Evolutionary conservation across 1,140 invertebrate genomes (phyloP), one percentile per base, ranked within the genome.

Genomic region (Vanessa atalanta): DNA sequence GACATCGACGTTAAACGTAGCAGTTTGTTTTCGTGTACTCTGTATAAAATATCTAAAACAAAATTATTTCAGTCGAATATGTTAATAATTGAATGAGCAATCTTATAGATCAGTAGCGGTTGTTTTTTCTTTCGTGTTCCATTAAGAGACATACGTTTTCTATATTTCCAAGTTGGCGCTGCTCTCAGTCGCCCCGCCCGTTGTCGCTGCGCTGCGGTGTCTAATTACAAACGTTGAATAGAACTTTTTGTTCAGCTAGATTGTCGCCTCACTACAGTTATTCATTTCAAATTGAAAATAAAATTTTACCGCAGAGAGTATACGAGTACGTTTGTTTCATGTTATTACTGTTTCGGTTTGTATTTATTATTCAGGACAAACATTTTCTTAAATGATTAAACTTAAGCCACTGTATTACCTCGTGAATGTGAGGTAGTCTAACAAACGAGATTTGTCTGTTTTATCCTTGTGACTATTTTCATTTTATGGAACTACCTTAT

Each of bases 271-370:
- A 83, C 87, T 80, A 77, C 75, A 83, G 81, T 87, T 88, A 89
- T 88, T 88, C 88, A 83, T 85, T 88, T 81, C 73, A 87, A 85
- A 88, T 88, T 88, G 83, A 88, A 88, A 87, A 88, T 89, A 84
- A 86, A 88, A 84, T 88, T 55, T 67, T 67, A 67, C 26, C 12
- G 31, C 50, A 31, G 53, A 55, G 50, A n/a, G 31, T 31, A 14
- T 57, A 57, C 53, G 53, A 23, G 9, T 57, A 57, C 53, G 53
- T 57, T 23, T 57, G 50, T 57, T 23, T 23, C 15, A 23, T 57
- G 12, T 57, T 57, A 13, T 23, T 11, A 23, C 53, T 16, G 13
- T 57, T 23, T 57, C 20, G 8, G 20, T 20, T 57, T 57, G 2
- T 57, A 20, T 57, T 57, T 57, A 23, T n/a, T 57, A 11, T 57